These are phyloP conservation scores for Mellilla xanthometata DNA, from an alignment of 2,888 invertebrate genomes.

Conservation along the genomic window DNA sequence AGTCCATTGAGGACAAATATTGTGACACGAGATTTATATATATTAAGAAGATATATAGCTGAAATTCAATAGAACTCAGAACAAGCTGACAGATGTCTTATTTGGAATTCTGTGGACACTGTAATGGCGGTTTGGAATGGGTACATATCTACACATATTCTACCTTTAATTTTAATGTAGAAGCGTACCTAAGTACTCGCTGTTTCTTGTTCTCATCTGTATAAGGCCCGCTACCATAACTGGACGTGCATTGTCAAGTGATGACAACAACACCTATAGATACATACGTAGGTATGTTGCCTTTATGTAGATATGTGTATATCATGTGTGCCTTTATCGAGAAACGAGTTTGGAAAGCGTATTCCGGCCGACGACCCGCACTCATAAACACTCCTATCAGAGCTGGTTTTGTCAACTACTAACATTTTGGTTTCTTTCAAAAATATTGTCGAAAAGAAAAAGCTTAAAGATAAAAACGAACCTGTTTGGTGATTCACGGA, in stretches of 20 bases:
- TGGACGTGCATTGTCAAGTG: conserved; percentile 46
- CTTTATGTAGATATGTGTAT: not conserved
- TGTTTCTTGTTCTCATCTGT: conserved; percentile 36
- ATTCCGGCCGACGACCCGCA: conserved; percentile 58
- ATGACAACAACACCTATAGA: conserved; percentile 38
- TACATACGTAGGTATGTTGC: conserved; percentile 23
- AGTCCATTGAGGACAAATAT: no score
- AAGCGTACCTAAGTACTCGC: conserved; percentile 10
- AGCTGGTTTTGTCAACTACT: conserved; percentile 48
- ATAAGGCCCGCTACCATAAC: conserved; percentile 45
- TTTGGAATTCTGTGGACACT: no score
- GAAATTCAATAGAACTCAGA: no score
- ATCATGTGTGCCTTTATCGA: conserved; percentile 48
- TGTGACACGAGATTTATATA: no score
- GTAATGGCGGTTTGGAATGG: no score
- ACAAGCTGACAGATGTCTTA: no score
- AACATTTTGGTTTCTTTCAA: conserved; percentile 34
- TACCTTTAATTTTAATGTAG: conserved; percentile 22
- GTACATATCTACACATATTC: conserved; percentile 5
- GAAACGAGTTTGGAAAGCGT: conserved; percentile 75
- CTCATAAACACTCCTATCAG: conserved; percentile 57
- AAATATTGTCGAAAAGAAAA: conserved; percentile 28
- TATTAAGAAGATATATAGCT: no score
- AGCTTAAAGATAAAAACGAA: no score
- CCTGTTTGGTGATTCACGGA: conserved; percentile 33